A percentile compares a stretch with the other conserved stretches of the same genome.
These are phyloP conservation scores for Chrysina gloriosa DNA, from an alignment of 2,888 invertebrate species.

Conservation along the genomic window DNA sequence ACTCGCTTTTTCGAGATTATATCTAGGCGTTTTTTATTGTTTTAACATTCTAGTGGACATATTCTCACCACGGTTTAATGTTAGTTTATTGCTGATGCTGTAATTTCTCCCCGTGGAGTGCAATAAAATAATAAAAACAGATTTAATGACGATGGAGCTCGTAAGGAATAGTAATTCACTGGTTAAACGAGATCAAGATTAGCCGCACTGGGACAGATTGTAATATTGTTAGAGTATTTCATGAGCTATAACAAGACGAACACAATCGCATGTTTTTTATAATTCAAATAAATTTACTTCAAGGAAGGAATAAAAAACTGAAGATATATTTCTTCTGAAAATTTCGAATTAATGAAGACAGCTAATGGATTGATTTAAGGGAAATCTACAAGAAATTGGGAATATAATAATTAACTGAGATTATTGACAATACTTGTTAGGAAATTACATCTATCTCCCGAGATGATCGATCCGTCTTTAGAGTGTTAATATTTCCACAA, in stretches of 20 bases:
- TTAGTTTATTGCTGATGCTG: conserved; percentile 39
- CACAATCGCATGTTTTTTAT: too few relatives aligned
- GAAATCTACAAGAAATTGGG: too few relatives aligned
- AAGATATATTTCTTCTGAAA: neutral
- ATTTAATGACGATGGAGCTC: conserved; percentile 31
- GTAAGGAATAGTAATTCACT: conserved; percentile 35
- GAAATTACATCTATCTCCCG: too few relatives aligned
- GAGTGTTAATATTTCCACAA: too few relatives aligned
- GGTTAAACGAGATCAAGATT: conserved; percentile 34
- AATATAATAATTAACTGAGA: too few relatives aligned
- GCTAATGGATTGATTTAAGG: too few relatives aligned
- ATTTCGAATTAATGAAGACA: too few relatives aligned
- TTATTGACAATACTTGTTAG: too few relatives aligned
- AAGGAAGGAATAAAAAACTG: neutral
- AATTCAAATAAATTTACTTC: neutral
- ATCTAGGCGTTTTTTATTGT: conserved; percentile 43
- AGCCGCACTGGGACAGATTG: conserved; percentile 18
- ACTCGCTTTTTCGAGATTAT: conserved; percentile 30
- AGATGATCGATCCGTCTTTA: too few relatives aligned
- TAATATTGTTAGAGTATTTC: neutral
- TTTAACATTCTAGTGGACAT: conserved; percentile 40
- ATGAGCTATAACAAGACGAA: neutral
- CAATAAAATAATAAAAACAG: conserved; percentile 37
- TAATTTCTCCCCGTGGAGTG: conserved; percentile 35
- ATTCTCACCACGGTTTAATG: conserved; percentile 37